A percentile compares a stretch with the other conserved stretches of the same genome.
Conservation (phyloP, 1,140 invertebrate species). For the Zophobas atratus region DNA sequence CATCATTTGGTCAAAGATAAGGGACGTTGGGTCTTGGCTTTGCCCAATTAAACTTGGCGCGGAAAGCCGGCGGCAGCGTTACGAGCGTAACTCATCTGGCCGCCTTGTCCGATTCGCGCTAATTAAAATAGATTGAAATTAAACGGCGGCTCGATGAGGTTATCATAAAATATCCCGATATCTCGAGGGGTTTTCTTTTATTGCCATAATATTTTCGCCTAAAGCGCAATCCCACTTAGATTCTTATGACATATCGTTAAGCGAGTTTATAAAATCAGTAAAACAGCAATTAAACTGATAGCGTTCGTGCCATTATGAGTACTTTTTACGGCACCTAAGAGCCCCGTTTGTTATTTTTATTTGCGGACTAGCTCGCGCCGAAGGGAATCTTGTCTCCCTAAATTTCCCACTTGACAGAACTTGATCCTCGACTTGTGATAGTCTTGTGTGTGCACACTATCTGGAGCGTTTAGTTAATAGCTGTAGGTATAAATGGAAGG, state of each 20-base stretch:
- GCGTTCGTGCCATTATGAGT: slow-evolving; percentile 43
- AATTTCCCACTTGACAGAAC: slow-evolving; percentile 9
- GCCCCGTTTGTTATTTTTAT: slow-evolving; percentile 44
- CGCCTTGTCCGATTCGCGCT: slow-evolving; percentile 7
- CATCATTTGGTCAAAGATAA: slow-evolving; percentile 33
- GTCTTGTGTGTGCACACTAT: slow-evolving; percentile 14
- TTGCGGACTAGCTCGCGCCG: slow-evolving; percentile 19
- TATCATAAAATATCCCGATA: slow-evolving; percentile 42
- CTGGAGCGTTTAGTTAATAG: slow-evolving; percentile 25
- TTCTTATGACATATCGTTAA: slow-evolving; percentile 46
- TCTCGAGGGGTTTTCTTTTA: slow-evolving; percentile 40
- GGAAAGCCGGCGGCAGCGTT: neutral
- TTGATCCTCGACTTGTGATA: slow-evolving; percentile 29
- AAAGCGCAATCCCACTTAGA: slow-evolving; percentile 30
- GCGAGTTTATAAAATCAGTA: slow-evolving; percentile 48
- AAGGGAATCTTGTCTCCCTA: slow-evolving; percentile 28
- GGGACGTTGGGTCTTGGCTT: neutral
- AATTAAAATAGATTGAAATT: slow-evolving; percentile 49
- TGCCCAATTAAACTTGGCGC: slow-evolving; percentile 26
- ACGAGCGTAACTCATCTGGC: neutral
- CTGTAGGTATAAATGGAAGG: slow-evolving; percentile 24
- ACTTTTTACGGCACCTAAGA: slow-evolving; percentile 42
- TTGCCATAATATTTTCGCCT: slow-evolving; percentile 44
- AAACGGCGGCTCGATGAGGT: slow-evolving; percentile 35
- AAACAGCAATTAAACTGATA: slow-evolving; percentile 46